Evolutionary conservation across 2,888 invertebrate species (phyloP).

Genomic region (Xylocampa areola): DNA sequence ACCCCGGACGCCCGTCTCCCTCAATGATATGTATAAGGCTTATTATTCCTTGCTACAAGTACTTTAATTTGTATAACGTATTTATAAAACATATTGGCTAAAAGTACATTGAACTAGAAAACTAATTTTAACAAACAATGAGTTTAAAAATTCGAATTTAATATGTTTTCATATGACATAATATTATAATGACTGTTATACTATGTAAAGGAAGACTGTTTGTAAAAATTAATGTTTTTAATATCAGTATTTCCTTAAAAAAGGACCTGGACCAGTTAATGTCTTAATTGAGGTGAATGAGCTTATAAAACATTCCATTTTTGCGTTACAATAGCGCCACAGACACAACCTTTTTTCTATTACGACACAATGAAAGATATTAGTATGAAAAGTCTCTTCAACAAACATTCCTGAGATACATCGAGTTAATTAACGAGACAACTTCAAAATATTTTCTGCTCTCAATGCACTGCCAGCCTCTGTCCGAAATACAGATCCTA

Average conservation of each 20-base stretch:
- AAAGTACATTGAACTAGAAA: neutral
- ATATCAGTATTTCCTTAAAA: conserved; percentile 22
- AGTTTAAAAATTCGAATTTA: conserved; percentile 28
- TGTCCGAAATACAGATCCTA: neutral
- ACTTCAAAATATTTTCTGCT: neutral
- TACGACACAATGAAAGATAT: neutral
- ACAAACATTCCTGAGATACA: neutral
- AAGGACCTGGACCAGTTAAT: conserved; percentile 18
- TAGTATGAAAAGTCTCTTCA: neutral
- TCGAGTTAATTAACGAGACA: neutral
- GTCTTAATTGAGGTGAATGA: conserved; percentile 2
- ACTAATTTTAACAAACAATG: neutral
- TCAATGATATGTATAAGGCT: neutral
- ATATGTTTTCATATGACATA: conserved; percentile 7
- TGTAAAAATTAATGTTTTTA: conserved; percentile 45
- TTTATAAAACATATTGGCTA: neutral
- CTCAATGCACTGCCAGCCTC: neutral
- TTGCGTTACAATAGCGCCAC: neutral
- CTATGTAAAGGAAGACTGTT: conserved; percentile 59
- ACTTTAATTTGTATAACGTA: neutral
- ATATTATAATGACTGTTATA: conserved; percentile 9
- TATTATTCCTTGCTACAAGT: conserved; percentile 3
- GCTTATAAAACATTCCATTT: conserved; percentile 3
- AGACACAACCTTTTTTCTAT: neutral
- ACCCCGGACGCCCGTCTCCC: neutral